A percentile compares a stretch with the other conserved stretches of the same genome.
Conservation (phyloP, 2,113 vertebrate genomes). For the Himantopus leucocephalus region DNA sequence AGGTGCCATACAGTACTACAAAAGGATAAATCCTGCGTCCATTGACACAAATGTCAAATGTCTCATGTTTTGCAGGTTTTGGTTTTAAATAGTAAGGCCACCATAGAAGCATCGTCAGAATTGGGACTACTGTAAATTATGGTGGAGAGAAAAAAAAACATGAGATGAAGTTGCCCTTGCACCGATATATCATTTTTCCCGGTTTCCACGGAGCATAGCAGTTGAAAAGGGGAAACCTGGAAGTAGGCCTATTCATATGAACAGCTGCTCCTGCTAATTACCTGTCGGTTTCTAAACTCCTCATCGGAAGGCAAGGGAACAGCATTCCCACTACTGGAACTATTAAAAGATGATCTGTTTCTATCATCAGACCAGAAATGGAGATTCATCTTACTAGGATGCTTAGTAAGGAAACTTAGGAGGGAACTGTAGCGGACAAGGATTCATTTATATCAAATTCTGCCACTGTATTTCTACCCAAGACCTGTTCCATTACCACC, state of each 20-base stretch:
- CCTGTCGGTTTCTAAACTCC: constrained; percentile 43
- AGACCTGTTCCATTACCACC: not conserved
- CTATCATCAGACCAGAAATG: not conserved
- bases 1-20: not conserved
- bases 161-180: not conserved
- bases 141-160: not conserved
- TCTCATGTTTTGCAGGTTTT: not conserved
- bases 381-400: not conserved
- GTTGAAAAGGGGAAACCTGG: constrained; percentile 48
- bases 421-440: not conserved
- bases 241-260: constrained; percentile 31
- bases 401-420: not conserved
- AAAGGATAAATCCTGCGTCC: not conserved
- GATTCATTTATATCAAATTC: not conserved
- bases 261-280: constrained; percentile 67
- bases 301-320: not conserved
- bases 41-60: not conserved
- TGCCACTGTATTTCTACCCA: not conserved
- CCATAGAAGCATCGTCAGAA: not conserved
- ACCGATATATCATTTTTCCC: not conserved
- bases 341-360: constrained; percentile 54
- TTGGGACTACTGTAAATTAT: not conserved
- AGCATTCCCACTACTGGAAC: constrained; percentile 46
- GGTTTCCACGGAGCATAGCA: constrained; percentile 4
- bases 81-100: not conserved